Evolutionary conservation across 2,113 vertebrate genomes (phyloP).

Genomic region (Hepsetus odoe): DNA sequence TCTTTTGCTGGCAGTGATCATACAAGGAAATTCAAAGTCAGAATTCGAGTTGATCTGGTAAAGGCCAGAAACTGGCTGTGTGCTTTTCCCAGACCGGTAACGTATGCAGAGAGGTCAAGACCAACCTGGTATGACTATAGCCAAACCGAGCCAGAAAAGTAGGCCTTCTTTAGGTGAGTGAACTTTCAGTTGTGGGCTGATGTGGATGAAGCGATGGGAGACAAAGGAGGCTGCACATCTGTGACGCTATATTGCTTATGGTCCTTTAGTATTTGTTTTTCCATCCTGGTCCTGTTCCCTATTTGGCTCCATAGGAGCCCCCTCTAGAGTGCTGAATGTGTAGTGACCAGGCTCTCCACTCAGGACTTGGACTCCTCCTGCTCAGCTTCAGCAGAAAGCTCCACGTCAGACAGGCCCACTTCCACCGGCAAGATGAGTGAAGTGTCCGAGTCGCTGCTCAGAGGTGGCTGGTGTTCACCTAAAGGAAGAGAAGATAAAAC

Average conservation of each 20-base stretch:
- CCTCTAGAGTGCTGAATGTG: slow-evolving; percentile 61
- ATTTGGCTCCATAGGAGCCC: slow-evolving; percentile 54
- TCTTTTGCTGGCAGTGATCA: slow-evolving; percentile 70
- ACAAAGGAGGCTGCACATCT: slow-evolving; percentile 66
- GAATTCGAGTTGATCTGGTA: slow-evolving; percentile 5
- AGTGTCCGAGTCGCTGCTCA: slow-evolving; percentile 91
- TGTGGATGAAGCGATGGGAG: slow-evolving; percentile 63
- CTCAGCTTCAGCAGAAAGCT: slow-evolving; percentile 86
- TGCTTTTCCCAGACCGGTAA: slow-evolving; percentile 1
- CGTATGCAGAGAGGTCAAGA: slow-evolving; percentile 20
- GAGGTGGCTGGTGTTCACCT: slow-evolving; percentile 88
- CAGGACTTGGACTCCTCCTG: slow-evolving; percentile 87
- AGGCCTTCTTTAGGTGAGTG: slow-evolving; percentile 10
- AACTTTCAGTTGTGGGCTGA: slow-evolving; percentile 52
- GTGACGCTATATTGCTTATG: slow-evolving; percentile 44
- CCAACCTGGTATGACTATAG: slow-evolving; percentile 30
- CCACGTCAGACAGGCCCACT: slow-evolving; percentile 84
- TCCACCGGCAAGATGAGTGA: slow-evolving; percentile 87
- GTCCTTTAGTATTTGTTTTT: slow-evolving; percentile 76
- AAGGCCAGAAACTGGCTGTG: not conserved
- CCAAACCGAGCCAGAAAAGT: slow-evolving; percentile 45
- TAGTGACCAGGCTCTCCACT: slow-evolving; percentile 55
- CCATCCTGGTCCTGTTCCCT: slow-evolving; percentile 64
- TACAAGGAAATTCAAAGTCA: slow-evolving; percentile 51
- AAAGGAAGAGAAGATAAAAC: slow-evolving; percentile 49